Evolutionary conservation across 1,140 invertebrate species (phyloP), one percentile per base, ranked within the genome.

Genomic region (Lordiphosa clarofinis): DNA sequence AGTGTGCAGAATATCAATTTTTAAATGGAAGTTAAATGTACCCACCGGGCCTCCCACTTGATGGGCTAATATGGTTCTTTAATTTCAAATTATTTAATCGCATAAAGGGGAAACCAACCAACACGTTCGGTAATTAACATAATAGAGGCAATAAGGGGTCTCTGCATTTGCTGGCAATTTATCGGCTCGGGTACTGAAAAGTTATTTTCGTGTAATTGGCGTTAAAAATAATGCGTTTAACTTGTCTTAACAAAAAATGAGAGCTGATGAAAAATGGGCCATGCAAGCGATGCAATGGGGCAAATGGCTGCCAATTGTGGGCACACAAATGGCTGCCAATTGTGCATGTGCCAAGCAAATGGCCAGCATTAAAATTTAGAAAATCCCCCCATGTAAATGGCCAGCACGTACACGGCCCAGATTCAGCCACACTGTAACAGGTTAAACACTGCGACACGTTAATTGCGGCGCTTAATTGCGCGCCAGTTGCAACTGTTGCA

Each of bases 401-500:
- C 12, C 56, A 31, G 62, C 54, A 73, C 59, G 68, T 72, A 56
- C 36, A 21, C 6, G 21, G 15, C 12, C 33, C 33, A 36, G 33
- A 19, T 19, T n/a, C 35, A 31, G 55, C 33, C 52, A 56, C 59
- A 61, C 52, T 44, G 73, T 84, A 78, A 82, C 78, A 82, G 78
- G 78, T 82, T 82, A 84, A 82, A 82, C 73, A 84, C 73, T 84
- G 78, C 44, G 57, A 52, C 64, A 82, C 78, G 78, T 82, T 82
- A 82, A 82, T 82, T 82, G 78, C 78, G 61, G 70, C 64, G 78
- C 78, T 84, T 82, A 82, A 84, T 82, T 82, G 76, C 76, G 69
- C 72, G 56, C 55, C 67, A 76, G 60, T 72, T 81, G 76, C 76
- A 76, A 82, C 72, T 84, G 76, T 79, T 79, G 75, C 75, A 73